Evolutionary conservation across 2,888 invertebrate species (phyloP).

Genomic region (Troilus luridus): DNA sequence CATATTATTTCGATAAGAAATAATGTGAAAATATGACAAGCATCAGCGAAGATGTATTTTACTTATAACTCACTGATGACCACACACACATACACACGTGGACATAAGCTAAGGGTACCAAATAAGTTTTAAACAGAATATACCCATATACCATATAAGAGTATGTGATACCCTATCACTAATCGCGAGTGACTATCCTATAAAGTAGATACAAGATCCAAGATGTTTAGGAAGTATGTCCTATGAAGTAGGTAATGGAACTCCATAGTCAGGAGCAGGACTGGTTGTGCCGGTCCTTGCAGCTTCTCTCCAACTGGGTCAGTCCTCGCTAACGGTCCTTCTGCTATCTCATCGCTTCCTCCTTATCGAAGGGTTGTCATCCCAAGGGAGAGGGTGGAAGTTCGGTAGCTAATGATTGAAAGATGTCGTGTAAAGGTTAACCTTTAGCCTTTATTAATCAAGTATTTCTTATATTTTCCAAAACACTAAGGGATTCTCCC

Average conservation of each 20-base stretch:
- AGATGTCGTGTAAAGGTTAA: too few relatives aligned
- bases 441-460: too few relatives aligned
- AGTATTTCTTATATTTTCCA: too few relatives aligned
- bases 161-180: not conserved
- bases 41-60: too few relatives aligned
- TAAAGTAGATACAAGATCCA: not conserved
- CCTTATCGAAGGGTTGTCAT: not conserved
- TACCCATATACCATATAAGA: too few relatives aligned
- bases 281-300: constrained; percentile 14
- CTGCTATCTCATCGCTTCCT: not conserved
- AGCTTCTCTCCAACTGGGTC: constrained; percentile 1
- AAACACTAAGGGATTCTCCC: too few relatives aligned
- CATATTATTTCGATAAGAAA: too few relatives aligned
- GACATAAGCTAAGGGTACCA: too few relatives aligned
- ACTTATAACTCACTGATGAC: too few relatives aligned
- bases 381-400: not conserved
- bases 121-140: too few relatives aligned
- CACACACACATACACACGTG: not conserved
- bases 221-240: not conserved
- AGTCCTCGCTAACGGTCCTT: not conserved
- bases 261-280: not conserved
- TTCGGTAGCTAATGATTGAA: not conserved
- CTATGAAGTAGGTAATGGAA: constrained; percentile 17
- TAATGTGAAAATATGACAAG: too few relatives aligned
- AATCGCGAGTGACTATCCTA: not conserved